Conservation (phyloP, 2,888 invertebrate genomes). For the Amiota communis region DNA sequence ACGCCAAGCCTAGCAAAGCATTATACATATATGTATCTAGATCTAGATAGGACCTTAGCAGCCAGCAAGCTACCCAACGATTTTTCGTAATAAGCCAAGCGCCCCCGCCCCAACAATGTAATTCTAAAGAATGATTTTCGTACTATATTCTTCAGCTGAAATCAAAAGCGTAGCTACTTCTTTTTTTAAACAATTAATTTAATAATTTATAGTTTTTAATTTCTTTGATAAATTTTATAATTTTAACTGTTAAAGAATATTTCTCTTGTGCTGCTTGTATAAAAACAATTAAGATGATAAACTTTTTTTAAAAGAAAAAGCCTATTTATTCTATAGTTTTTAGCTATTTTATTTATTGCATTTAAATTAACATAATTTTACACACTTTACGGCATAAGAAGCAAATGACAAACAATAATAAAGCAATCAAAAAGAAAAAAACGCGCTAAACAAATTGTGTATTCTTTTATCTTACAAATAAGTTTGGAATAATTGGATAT, state of each 20-base stretch:
- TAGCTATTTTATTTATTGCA: conserved; percentile 64
- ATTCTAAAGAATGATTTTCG: conserved; percentile 3
- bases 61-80: conserved; percentile 17
- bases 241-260: conserved; percentile 13
- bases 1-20: neutral
- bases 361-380: conserved; percentile 59
- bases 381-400: conserved; percentile 50
- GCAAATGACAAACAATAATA: conserved; percentile 58
- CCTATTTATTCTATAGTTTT: conserved; percentile 54
- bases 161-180: conserved; percentile 60
- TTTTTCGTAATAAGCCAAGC: conserved; percentile 9
- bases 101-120: neutral
- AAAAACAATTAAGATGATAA: conserved; percentile 33
- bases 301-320: conserved; percentile 52
- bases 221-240: neutral
- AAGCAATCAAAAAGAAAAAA: conserved; percentile 36
- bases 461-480: neutral
- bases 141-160: conserved; percentile 34
- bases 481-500: neutral
- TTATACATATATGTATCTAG: neutral
- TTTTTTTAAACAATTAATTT: conserved; percentile 31
- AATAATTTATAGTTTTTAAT: conserved; percentile 14
- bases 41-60: conserved; percentile 16
- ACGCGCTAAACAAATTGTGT: conserved; percentile 36
- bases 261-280: conserved; percentile 58